Evolutionary conservation across 1,140 invertebrate species (phyloP).

Genomic region (Halyomorpha halys): DNA sequence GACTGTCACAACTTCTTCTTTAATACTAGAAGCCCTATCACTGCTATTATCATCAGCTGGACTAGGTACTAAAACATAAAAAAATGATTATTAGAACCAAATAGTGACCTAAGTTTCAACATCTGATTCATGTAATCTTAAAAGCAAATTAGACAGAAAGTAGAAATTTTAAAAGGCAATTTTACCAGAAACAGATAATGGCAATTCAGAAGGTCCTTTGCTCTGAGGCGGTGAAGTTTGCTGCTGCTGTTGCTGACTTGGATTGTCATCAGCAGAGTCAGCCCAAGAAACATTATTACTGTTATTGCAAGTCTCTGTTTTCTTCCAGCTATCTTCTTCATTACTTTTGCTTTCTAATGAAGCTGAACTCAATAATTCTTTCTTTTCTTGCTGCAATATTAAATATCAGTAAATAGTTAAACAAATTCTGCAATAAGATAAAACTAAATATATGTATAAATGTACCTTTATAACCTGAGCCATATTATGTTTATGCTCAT

Average conservation of each 20-base stretch:
- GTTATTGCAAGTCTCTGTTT: background rate
- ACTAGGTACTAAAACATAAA: too few species aligned
- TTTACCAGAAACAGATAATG: background rate
- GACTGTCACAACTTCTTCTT: conserved; percentile 1
- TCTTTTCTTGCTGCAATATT: conserved; percentile 6
- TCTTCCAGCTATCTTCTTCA: conserved; percentile 8
- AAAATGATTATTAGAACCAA: too few species aligned
- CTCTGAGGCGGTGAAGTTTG: background rate
- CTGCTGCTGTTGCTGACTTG: background rate
- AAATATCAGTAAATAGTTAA: background rate
- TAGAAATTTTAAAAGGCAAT: background rate
- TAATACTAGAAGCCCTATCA: background rate
- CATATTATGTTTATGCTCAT: conserved; percentile 38
- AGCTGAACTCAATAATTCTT: conserved; percentile 12
- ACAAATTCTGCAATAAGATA: background rate
- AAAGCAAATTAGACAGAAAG: too few species aligned
- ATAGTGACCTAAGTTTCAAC: too few species aligned
- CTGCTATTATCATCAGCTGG: too few species aligned
- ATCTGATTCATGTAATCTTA: too few species aligned
- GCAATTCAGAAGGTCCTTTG: background rate
- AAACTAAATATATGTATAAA: background rate
- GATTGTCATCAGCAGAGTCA: conserved; percentile 17
- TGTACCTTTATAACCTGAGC: conserved; percentile 4
- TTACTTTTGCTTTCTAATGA: background rate
- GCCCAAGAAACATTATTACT: conserved; percentile 16